Conservation (phyloP, 2,797 vertebrate genomes). For the Dromococcyx pavoninus region DNA sequence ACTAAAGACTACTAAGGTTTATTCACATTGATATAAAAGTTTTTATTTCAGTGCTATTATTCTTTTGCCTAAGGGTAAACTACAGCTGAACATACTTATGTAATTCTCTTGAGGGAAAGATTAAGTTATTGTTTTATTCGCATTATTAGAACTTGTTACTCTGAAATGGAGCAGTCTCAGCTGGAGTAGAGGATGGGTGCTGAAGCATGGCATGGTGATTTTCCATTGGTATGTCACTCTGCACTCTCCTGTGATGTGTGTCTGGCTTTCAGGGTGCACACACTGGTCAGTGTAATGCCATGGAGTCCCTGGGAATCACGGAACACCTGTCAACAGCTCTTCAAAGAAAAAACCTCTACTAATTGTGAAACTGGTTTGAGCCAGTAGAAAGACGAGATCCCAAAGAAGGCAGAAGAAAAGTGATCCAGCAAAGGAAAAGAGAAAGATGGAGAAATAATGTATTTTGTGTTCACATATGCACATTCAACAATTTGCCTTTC, state of each 20-base stretch:
- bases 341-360: background rate
- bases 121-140: background rate
- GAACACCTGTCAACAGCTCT: background rate
- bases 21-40: background rate
- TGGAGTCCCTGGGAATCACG: fast-evolving
- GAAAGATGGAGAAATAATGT: background rate
- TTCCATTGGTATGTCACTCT: fast-evolving
- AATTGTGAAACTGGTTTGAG: background rate
- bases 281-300: fast-evolving
- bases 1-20: background rate
- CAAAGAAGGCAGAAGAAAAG: background rate
- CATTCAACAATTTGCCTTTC: background rate
- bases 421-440: background rate
- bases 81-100: background rate
- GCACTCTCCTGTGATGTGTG: fast-evolving
- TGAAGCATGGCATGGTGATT: background rate
- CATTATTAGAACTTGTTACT: background rate
- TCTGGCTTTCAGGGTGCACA: background rate
- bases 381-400: background rate
- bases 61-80: background rate
- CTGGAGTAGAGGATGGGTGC: background rate
- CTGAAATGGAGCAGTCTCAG: background rate
- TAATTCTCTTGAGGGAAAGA: background rate
- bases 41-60: background rate
- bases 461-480: background rate